Evolutionary conservation across 2,113 vertebrate species (phyloP), one percentile per base, ranked within the genome.

Genomic region (Diadophis punctatus): DNA sequence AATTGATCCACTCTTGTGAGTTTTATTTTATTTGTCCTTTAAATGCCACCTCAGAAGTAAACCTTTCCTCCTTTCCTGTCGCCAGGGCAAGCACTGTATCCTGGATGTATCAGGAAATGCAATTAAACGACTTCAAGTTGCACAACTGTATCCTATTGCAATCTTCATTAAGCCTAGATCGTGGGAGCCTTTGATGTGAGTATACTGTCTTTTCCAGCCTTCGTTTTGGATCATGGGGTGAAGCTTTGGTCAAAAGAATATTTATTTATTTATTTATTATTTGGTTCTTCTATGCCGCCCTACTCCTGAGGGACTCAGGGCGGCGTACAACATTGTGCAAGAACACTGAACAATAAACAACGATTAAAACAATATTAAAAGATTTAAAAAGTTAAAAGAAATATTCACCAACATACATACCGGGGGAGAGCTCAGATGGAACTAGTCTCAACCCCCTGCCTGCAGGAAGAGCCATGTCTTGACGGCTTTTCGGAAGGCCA

Each of bases 141-240:
- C 99, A 97, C 99, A 99, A 97, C 99, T 99, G 90, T 99, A 99
- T 96, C 99, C 99, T 90, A 98, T 99, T 51, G 99, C 99, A 97
- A 99, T 99, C 98, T 99, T 99, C 97, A 99, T 99, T 95, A 99
- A 99, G 96, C 99, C 99, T 68, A 99, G 97, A 95, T 99, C 99
- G 90, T 96, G 98, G 94, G 99, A 99, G 95, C 98, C 98, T 88
- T 97, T 99, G 97, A 98, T 99, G 99, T 99, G 96, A 99, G 99
- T 98, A n/a, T n/a, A 97, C 87, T 84, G 90, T 48, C 9, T 39
- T 34, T 34, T 93, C 85, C 4, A 2, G 0, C 0, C 53, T 95
- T 48, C 39, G 10, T 92, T 84, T 84, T 87, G 18, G 4, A 34
- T 1, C 58, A 56, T 20, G 1, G 53, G 11, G 49, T 34, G 20